phyloP scores from a whole-genome alignment of 2,113 vertebrate genomes.

The Laterallus jamaicensis region DNA sequence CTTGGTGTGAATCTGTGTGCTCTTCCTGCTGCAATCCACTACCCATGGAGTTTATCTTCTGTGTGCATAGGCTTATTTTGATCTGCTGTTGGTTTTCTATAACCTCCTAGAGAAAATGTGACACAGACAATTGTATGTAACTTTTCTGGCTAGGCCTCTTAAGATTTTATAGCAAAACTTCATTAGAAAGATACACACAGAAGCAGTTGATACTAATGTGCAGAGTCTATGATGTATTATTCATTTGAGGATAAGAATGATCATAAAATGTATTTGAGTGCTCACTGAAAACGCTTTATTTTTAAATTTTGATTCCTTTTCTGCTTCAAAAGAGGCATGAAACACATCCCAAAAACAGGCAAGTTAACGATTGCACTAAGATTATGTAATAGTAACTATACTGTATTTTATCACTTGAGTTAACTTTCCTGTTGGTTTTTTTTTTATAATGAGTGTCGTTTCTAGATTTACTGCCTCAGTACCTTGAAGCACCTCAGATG shows the following conservation, averaged over 20 bases:
- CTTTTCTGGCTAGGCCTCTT: neutral
- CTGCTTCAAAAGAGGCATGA: constrained; percentile 5
- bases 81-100: neutral
- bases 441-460: neutral
- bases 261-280: neutral
- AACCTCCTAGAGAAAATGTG: neutral
- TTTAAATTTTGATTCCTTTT: neutral
- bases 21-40: neutral
- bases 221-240: neutral
- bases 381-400: neutral
- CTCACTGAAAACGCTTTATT: neutral
- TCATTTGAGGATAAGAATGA: neutral
- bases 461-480: constrained; percentile 33
- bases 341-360: neutral
- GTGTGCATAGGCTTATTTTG: neutral
- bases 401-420: constrained; percentile 29
- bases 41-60: neutral
- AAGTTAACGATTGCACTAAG: neutral
- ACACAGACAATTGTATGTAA: neutral
- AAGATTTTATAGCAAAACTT: neutral
- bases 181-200: neutral
- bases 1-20: neutral
- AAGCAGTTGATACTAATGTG: neutral
- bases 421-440: neutral
- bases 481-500: neutral